Evolutionary conservation across 2,113 vertebrate species (phyloP).

Genomic region (Orycteropus afer): DNA sequence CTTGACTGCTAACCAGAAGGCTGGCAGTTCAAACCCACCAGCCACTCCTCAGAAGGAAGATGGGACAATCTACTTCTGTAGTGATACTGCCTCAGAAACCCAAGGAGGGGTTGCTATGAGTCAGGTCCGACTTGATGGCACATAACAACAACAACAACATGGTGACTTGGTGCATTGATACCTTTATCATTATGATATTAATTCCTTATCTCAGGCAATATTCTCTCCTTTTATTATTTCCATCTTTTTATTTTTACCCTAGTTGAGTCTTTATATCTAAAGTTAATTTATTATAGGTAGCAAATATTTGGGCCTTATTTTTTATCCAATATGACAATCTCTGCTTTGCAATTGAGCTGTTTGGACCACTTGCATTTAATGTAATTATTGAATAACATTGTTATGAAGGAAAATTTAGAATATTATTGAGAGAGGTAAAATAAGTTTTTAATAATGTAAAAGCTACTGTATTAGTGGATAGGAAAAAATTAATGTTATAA

Average conservation of each 20-base stretch:
- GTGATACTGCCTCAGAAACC: too few species aligned
- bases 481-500: constrained; percentile 32
- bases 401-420: constrained; percentile 44
- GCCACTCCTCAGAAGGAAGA: too few species aligned
- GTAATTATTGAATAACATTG: constrained; percentile 31
- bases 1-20: too few species aligned
- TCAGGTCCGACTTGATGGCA: too few species aligned
- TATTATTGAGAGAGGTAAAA: constrained; percentile 14
- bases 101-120: too few species aligned
- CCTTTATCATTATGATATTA: background rate
- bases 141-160: too few species aligned
- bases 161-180: too few species aligned
- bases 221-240: constrained; percentile 33
- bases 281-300: background rate
- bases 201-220: background rate
- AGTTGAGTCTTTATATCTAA: constrained; percentile 7
- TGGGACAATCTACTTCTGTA: too few species aligned
- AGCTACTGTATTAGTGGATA: background rate
- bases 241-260: background rate
- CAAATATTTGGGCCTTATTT: background rate
- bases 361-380: constrained; percentile 47
- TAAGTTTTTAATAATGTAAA: constrained; percentile 51
- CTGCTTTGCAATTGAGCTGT: background rate
- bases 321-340: background rate
- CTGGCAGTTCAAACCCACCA: too few species aligned